phyloP scores from a whole-genome alignment of 2,797 vertebrate genomes.

The Tokudaia tokunoshimensis region DNA sequence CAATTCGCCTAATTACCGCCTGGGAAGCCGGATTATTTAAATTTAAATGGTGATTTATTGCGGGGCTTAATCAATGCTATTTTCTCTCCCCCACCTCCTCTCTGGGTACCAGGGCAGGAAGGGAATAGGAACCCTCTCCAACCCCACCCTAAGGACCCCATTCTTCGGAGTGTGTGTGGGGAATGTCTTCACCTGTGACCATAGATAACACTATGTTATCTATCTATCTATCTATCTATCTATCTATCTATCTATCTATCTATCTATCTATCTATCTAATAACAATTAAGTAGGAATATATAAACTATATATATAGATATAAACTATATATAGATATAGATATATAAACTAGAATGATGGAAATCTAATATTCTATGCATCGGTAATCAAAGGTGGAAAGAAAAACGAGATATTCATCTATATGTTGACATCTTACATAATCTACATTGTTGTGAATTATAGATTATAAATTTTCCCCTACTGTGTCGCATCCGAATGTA shows the following conservation, averaged over 20 bases:
- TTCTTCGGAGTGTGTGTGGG: neutral
- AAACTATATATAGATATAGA: neutral
- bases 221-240: too few species aligned
- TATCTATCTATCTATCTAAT: too few species aligned
- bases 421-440: neutral
- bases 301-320: neutral
- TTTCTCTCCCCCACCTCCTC: constrained; percentile 71
- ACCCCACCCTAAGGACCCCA: constrained; percentile 8
- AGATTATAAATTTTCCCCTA: neutral
- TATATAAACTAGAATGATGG: neutral
- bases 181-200: neutral
- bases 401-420: neutral
- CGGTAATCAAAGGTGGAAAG: neutral
- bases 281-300: neutral
- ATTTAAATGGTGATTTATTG: constrained; percentile 89
- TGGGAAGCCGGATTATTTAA: constrained; percentile 90
- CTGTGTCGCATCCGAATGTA: neutral
- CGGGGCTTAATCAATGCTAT: constrained; percentile 86
- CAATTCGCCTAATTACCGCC: constrained; percentile 95
- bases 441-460: neutral
- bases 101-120: constrained; percentile 51
- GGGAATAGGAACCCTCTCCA: constrained; percentile 38
- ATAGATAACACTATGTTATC: neutral
- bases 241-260: too few species aligned
- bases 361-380: neutral